Base-by-base conservation (phyloP, 2,113 vertebrate genomes). In the Pavo muticus region DNA sequence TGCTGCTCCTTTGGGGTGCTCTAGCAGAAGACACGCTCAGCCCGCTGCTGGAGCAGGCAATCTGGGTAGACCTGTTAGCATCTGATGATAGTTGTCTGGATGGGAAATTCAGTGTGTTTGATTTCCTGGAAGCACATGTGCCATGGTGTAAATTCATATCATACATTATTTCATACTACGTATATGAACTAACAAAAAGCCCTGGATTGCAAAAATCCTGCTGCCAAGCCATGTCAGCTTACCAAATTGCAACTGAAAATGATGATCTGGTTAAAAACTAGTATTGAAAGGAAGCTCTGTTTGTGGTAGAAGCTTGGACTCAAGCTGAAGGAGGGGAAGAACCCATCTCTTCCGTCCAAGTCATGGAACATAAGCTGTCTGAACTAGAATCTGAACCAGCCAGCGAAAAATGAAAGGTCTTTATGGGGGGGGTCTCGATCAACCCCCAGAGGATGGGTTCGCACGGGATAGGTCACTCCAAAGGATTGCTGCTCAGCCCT, bases 91-190 rank as follows among this genome's bases (percentile, higher is more conserved):
- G 52, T 50, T 77, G 20, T 57, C 57, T 88, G 56, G 61, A 42
- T 88, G 72, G 48, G 40, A 72, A 91, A 84, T 69, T 65, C 73
- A 72, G 88, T 88, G 59, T 68, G 54, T 68, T 77, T 87, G 32
- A 73, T 77, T 52, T 93, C 42, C 73, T 93, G 79, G 63, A 91
- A 95, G 91, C 20, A 63, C 18, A n/a, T 6, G 80, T 86, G 37
- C 47, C 44, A 45, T 17, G 27, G 30, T 40, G 37, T 65, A 86
- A 70, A 88, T 90, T 93, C 24, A 19, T 47, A 88, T 44, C 13
- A 27, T 32, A 16, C 24, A 91, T 60, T 68, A 77, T 64, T 78
- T 77, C 9, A 39, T 78, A 18, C 14, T 4, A 47, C 56, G 77
- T 60, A 71, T 37, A 74, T 69, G 25, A 90, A 48, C 14, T 72